Evolutionary conservation across 92 coral and sea anemone species (phyloP).

Genomic region (Muricea muricata): DNA sequence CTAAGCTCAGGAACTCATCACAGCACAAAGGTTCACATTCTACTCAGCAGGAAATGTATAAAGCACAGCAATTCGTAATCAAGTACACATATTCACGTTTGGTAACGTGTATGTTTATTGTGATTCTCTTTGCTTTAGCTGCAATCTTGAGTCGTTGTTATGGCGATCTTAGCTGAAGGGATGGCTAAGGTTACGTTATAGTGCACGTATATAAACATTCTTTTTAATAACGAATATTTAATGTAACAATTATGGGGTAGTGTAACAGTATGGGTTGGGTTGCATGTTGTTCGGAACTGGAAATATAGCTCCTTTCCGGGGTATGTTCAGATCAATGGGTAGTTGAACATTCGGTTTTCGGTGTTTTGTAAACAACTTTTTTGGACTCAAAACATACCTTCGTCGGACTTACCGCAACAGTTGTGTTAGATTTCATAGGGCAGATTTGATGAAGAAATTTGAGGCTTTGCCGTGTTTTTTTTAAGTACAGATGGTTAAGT

Average conservation of each 20-base stretch:
- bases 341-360: no score
- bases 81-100: background rate
- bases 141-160: slow-evolving; percentile 2
- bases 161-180: slow-evolving; percentile 24
- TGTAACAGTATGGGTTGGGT: background rate
- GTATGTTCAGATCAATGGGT: background rate
- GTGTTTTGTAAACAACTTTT: no score
- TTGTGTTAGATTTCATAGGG: no score
- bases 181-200: slow-evolving; percentile 2
- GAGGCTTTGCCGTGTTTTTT: no score
- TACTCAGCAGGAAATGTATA: no score
- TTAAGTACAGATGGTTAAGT: no score
- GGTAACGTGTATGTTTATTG: slow-evolving; percentile 17
- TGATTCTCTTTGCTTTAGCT: slow-evolving; percentile 5
- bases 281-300: background rate
- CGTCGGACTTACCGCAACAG: no score
- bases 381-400: no score
- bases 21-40: no score
- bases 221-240: background rate
- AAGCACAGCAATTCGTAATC: background rate
- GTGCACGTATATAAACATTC: background rate
- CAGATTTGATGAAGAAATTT: no score
- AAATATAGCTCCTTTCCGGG: background rate
- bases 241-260: no score
- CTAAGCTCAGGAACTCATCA: no score